A percentile compares a stretch with the other conserved stretches of the same genome.
Evolutionary conservation across 2,797 vertebrate species (phyloP).

Genomic region (Paedocypris micromegethes): DNA sequence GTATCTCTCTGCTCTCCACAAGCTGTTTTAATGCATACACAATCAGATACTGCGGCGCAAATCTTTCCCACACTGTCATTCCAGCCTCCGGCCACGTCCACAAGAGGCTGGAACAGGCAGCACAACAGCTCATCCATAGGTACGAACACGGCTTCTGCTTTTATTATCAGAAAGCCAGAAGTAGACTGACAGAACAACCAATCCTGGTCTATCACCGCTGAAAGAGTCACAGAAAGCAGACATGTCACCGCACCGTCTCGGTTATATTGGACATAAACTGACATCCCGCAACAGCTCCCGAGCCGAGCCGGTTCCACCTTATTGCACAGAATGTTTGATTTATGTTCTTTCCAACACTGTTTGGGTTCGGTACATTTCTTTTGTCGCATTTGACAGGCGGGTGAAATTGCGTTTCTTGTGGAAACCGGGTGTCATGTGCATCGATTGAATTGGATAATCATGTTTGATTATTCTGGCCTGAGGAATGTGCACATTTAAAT

Average conservation of each 20-base stretch:
- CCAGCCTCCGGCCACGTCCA: constrained; percentile 37
- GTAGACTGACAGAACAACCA: constrained; percentile 41
- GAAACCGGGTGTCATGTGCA: constrained; percentile 4
- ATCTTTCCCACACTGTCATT: constrained; percentile 53
- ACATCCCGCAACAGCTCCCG: constrained; percentile 31
- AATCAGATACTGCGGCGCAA: constrained; percentile 59
- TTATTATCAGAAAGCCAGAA: neutral
- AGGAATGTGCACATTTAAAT: constrained; percentile 5
- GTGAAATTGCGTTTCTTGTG: constrained; percentile 12
- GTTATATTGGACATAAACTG: constrained; percentile 35
- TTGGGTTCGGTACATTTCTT: constrained; percentile 35
- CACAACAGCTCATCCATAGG: constrained; percentile 38
- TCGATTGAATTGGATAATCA: constrained; percentile 32
- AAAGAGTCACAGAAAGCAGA: constrained; percentile 40
- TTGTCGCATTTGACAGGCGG: constrained; percentile 27
- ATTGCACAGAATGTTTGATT: constrained; percentile 39
- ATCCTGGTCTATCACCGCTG: constrained; percentile 43
- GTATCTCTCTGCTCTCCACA: constrained; percentile 56
- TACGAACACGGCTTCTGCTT: neutral
- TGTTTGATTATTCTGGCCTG: constrained; percentile 16
- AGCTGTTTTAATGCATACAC: constrained; percentile 62
- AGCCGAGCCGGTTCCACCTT: constrained; percentile 40
- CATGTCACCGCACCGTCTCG: constrained; percentile 39
- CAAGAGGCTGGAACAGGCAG: constrained; percentile 19
- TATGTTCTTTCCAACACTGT: constrained; percentile 37